phyloP scores from a whole-genome alignment of 2,888 invertebrate species.

The Ceratothoa steindachneri region DNA sequence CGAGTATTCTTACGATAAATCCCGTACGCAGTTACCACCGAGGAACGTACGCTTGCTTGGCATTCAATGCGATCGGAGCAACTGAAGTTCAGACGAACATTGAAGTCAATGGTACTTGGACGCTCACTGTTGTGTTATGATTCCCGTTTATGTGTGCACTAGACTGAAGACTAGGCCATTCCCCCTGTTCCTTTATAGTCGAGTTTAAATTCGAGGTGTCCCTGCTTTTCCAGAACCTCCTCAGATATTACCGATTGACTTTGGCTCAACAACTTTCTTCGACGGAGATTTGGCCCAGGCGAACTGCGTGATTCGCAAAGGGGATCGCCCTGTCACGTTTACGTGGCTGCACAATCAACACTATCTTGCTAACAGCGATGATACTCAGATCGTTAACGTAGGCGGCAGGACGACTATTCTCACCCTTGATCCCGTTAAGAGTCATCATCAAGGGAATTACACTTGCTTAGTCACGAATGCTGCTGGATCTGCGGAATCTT shows the following conservation, averaged over 20 bases:
- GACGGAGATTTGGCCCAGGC: constrained; percentile 49
- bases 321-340: constrained; percentile 61
- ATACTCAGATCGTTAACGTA: constrained; percentile 49
- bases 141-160: too few species aligned
- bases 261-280: constrained; percentile 39
- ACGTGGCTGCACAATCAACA: constrained; percentile 54
- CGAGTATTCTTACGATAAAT: constrained; percentile 66
- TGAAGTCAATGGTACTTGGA: constrained; percentile 44
- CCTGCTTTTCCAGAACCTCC: constrained; percentile 36
- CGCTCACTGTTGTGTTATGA: too few species aligned
- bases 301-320: constrained; percentile 56
- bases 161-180: not conserved
- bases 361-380: constrained; percentile 50
- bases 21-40: constrained; percentile 61
- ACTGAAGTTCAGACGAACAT: constrained; percentile 33
- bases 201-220: not conserved
- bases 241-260: constrained; percentile 27
- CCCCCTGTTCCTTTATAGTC: constrained; percentile 2
- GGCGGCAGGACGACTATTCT: constrained; percentile 50
- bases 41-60: constrained; percentile 55
- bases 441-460: constrained; percentile 67
- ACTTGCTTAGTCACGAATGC: constrained; percentile 65
- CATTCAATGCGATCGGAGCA: constrained; percentile 51
- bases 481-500: constrained; percentile 63
- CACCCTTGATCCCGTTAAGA: constrained; percentile 60